phyloP scores from a whole-genome alignment of 2,888 invertebrate species.

The Spodoptera exigua region DNA sequence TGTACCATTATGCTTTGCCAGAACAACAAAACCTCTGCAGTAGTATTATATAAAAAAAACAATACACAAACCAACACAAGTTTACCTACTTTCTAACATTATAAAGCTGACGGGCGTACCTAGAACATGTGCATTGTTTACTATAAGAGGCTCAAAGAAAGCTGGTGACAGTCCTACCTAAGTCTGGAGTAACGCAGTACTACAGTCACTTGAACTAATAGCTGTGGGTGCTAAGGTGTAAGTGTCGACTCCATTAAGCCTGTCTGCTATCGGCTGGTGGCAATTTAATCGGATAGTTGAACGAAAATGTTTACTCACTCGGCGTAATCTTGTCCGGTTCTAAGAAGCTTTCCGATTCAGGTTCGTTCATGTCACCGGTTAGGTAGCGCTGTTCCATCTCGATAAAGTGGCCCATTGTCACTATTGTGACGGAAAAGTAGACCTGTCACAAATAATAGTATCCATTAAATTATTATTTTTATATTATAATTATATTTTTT shows the following conservation, averaged over 20 bases:
- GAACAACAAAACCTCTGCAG: too few species aligned
- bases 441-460: slow-evolving; percentile 83
- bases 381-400: slow-evolving; percentile 91
- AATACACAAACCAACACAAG: too few species aligned
- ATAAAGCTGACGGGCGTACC: too few species aligned
- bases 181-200: too few species aligned
- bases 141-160: too few species aligned
- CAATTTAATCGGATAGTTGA: slow-evolving; percentile 6
- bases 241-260: slow-evolving; percentile 3
- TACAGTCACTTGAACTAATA: not conserved
- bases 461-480: not conserved
- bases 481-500: not conserved
- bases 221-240: not conserved
- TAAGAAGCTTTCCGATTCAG: slow-evolving; percentile 89
- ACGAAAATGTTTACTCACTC: slow-evolving; percentile 72
- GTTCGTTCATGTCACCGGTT: slow-evolving; percentile 87
- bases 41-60: too few species aligned
- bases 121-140: too few species aligned
- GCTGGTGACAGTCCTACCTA: too few species aligned
- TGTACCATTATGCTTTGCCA: too few species aligned
- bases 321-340: slow-evolving; percentile 88
- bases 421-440: slow-evolving; percentile 91
- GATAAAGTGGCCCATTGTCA: slow-evolving; percentile 91
- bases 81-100: too few species aligned
- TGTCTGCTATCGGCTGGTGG: slow-evolving; percentile 2